Conservation (phyloP, 2,113 vertebrate species). For the Oryzias celebensis region DNA sequence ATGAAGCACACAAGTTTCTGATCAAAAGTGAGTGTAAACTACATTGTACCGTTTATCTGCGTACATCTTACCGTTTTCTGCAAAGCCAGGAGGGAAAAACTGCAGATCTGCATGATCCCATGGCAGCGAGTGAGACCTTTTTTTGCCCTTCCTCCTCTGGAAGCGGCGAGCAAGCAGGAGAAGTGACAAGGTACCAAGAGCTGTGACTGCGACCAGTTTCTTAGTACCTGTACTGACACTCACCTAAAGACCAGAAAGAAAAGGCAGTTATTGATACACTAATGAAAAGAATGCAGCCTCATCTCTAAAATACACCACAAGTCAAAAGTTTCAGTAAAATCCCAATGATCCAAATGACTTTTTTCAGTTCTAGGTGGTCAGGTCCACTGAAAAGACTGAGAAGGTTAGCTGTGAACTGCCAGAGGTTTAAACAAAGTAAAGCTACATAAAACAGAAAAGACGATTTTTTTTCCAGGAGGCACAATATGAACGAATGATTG, state of each 20-base stretch:
- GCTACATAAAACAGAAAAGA: too few relatives aligned
- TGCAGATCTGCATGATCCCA: constrained; percentile 83
- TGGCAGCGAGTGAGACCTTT: constrained; percentile 67
- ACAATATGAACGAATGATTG: too few relatives aligned
- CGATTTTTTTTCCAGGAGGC: too few relatives aligned
- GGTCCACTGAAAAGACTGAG: too few relatives aligned
- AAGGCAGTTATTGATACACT: background rate
- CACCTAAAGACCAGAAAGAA: constrained; percentile 73
- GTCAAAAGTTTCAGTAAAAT: too few relatives aligned
- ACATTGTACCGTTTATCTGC: background rate
- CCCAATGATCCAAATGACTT: too few relatives aligned
- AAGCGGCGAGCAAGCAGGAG: constrained; percentile 90
- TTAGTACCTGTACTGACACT: constrained; percentile 84
- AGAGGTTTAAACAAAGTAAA: too few relatives aligned
- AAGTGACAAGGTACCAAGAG: constrained; percentile 86
- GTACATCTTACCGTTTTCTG: constrained; percentile 79
- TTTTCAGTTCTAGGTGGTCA: too few relatives aligned
- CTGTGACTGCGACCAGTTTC: constrained; percentile 86
- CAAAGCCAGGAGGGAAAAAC: constrained; percentile 70
- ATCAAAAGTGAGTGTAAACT: background rate
- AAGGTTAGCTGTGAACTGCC: too few relatives aligned
- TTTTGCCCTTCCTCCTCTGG: constrained; percentile 88
- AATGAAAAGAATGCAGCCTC: background rate
- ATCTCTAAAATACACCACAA: too few relatives aligned
- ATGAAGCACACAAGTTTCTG: background rate